Evolutionary conservation across 2,113 vertebrate genomes (phyloP), one percentile per base, ranked within the genome.

Genomic region (Salvator merianae): DNA sequence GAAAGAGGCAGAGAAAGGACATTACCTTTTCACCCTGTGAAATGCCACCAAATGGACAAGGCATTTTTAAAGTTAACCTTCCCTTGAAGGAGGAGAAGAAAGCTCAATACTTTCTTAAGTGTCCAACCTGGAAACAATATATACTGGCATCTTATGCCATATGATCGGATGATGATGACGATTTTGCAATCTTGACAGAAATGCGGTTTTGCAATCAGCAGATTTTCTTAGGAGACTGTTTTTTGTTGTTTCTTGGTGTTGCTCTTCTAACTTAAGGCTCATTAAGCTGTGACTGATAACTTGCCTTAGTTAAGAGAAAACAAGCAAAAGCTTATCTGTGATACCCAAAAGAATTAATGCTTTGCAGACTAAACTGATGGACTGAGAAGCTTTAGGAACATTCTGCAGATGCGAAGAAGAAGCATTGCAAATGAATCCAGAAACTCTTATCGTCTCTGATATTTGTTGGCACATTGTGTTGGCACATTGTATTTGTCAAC

Each of bases 271-370:
- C 65, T 89, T 89, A 93, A 86, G 88, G 91, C 94, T 95, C 94
- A 93, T 95, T 95, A 94, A 55, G 93, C 10, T 94, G 92, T 92
- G 88, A 94, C 63, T 74, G 91, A 91, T 88, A 89, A 91, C 90
- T 91, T 91, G 62, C 88, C 90, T 65, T 83, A 94, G 95, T 94
- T 95, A 94, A 94, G 94, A 94, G 80, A 86, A 88, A 85, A 93
- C 92, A 95, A 95, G 95, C 93, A 95, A 95, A 94, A 94, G 91
- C 91, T 95, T 93, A 94, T 95, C 88, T 91, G 84, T 79, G 89
- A 93, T 93, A 93, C 81, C 89, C 89, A 53, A 86, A 70, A n/a
- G n/a, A n/a, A n/a, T n/a, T n/a, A n/a, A 65, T 65, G 62, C 28
- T 65, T 65, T 65, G 62, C 24, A 65, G 92, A 91, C 93, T 79